A percentile compares a stretch with the other conserved stretches of the same genome.
phyloP scores from a whole-genome alignment of 1,140 invertebrate species.

The Piezodorus guildinii region DNA sequence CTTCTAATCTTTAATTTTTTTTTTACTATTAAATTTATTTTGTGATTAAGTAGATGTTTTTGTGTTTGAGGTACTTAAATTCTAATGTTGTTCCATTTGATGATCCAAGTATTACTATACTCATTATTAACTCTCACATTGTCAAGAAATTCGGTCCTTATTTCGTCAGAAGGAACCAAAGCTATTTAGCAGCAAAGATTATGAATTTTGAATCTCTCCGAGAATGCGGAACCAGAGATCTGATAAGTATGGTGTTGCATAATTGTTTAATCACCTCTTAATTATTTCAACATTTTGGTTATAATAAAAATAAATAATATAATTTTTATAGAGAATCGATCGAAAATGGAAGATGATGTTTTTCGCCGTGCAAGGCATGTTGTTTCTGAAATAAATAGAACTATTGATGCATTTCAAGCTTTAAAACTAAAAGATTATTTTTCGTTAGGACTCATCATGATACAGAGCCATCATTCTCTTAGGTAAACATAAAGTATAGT shows the following conservation, averaged over 20 bases:
- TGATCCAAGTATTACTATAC: neutral
- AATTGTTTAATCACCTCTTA: neutral
- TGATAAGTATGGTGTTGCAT: neutral
- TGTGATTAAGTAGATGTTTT: too few relatives aligned
- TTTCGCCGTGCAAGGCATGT: conserved; percentile 64
- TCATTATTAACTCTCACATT: conserved; percentile 8
- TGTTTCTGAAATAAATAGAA: conserved; percentile 73
- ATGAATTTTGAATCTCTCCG: conserved; percentile 6
- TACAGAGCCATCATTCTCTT: conserved; percentile 15
- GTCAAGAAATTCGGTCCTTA: neutral
- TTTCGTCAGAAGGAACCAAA: neutral
- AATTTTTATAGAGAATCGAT: neutral
- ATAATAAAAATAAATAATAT: neutral
- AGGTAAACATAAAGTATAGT: conserved; percentile 1
- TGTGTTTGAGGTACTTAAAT: too few relatives aligned
- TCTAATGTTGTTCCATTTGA: neutral
- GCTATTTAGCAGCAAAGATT: neutral
- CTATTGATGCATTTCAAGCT: conserved; percentile 52
- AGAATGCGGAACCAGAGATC: neutral
- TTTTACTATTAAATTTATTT: too few relatives aligned
- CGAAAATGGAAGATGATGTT: conserved; percentile 45
- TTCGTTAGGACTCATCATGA: conserved; percentile 13
- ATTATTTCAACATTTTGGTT: neutral
- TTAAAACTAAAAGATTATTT: conserved; percentile 33
- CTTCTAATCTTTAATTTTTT: too few relatives aligned